Percentiles rank a stretch among this genome's conserved stretches.
phyloP scores from a whole-genome alignment of 2,113 vertebrate genomes.

The Gavia stellata region DNA sequence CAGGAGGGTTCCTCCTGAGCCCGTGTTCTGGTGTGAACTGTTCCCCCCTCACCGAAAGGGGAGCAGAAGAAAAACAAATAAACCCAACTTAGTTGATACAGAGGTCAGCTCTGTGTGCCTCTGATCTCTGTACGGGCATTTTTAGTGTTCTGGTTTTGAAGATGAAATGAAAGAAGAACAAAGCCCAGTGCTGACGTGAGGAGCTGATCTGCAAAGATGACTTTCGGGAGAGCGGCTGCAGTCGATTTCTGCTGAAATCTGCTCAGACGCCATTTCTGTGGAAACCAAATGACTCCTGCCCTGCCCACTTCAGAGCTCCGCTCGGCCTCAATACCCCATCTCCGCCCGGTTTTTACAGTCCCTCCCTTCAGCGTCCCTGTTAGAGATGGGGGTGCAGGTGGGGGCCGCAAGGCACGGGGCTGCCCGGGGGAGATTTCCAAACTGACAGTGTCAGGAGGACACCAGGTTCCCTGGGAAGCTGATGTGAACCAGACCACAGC shows the following conservation, averaged over 20 bases:
- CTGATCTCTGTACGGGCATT: not conserved
- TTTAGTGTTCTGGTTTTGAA: not conserved
- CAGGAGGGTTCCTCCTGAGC: not conserved
- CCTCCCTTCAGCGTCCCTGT: not conserved
- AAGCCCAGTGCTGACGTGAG: not conserved
- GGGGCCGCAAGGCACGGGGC: not conserved
- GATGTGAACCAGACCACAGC: not conserved
- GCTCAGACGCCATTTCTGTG: not conserved
- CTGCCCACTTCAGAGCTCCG: not conserved
- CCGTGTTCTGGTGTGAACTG: not conserved
- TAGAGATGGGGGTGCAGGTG: not conserved
- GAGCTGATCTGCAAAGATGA: not conserved
- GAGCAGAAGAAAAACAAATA: not conserved
- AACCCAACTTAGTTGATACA: rapidly evolving
- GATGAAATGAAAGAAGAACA: not conserved
- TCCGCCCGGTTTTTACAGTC: no score
- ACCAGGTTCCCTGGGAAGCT: not conserved
- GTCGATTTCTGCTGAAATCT: not conserved
- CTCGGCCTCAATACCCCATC: no score
- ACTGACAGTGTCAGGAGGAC: not conserved
- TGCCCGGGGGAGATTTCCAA: not conserved
- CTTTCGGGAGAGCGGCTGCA: not conserved
- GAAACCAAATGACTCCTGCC: not conserved
- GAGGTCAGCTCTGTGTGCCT: not conserved
- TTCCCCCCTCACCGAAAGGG: not conserved